Percentiles rank a stretch among this genome's conserved stretches.
phyloP scores from a whole-genome alignment of 2,888 invertebrate genomes.

The Apomyelois bistriatella region DNA sequence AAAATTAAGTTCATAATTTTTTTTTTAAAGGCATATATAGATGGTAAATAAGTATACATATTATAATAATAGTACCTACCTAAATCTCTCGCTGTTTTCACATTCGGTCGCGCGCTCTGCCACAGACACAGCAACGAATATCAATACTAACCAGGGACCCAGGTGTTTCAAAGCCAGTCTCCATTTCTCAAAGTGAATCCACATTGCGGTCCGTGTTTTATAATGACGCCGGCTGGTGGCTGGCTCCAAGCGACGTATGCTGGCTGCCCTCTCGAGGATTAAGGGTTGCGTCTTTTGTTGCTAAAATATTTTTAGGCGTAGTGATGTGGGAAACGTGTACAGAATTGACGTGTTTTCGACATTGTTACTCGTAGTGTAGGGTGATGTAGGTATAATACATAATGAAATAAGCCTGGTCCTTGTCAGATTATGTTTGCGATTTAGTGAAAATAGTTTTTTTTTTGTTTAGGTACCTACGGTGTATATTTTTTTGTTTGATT shows the following conservation, averaged over 20 bases:
- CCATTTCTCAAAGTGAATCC: conserved; percentile 77
- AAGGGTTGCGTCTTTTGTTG: conserved; percentile 50
- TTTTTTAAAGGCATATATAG: too few relatives aligned
- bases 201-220: conserved; percentile 69
- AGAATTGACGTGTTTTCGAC: not conserved
- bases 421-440: too few relatives aligned
- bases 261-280: conserved; percentile 69
- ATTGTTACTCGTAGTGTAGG: not conserved
- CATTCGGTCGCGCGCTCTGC: not conserved
- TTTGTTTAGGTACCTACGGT: too few relatives aligned
- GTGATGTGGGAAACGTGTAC: conserved; percentile 17
- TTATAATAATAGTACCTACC: too few relatives aligned
- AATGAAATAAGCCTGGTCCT: not conserved
- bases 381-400: not conserved
- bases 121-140: not conserved
- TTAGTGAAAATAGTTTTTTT: too few relatives aligned
- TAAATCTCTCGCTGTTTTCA: not conserved
- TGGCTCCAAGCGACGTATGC: conserved; percentile 67
- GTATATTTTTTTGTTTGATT: too few relatives aligned
- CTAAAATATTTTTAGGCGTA: conserved; percentile 32
- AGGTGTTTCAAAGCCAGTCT: conserved; percentile 61
- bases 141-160: conserved; percentile 32
- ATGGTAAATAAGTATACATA: too few relatives aligned
- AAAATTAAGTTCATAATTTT: too few relatives aligned
- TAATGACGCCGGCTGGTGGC: conserved; percentile 57